Conservation (phyloP, 2,888 invertebrate species). For the Eilema caniola region DNA sequence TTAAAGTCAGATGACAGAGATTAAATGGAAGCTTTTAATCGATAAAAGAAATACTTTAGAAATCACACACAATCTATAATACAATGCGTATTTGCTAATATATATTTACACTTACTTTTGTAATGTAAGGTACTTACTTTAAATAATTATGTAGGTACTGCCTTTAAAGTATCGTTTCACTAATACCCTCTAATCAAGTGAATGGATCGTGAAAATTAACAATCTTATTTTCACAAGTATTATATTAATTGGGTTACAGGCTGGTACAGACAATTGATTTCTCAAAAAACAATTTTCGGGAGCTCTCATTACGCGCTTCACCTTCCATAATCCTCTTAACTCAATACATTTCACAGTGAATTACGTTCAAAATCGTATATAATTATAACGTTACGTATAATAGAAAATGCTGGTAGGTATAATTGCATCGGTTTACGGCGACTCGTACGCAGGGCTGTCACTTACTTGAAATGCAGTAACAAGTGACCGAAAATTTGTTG, state of each 20-base stretch:
- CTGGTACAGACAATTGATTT: not conserved
- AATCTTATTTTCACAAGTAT: too few relatives aligned
- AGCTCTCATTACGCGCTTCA: conserved; percentile 5
- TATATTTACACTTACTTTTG: not conserved
- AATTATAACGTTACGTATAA: conserved; percentile 42
- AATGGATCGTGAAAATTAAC: not conserved
- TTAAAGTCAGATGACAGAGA: too few relatives aligned
- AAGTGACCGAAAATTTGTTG: not conserved
- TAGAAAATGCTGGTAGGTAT: conserved; percentile 43
- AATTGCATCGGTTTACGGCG: conserved; percentile 44
- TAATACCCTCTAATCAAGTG: not conserved
- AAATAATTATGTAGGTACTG: not conserved
- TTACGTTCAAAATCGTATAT: conserved; percentile 32
- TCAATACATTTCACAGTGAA: conserved; percentile 36
- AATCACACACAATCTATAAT: too few relatives aligned
- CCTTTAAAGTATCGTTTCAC: not conserved
- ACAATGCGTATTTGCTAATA: too few relatives aligned
- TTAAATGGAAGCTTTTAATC: too few relatives aligned
- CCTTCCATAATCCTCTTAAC: conserved; percentile 20
- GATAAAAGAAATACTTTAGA: too few relatives aligned
- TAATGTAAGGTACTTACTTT: not conserved
- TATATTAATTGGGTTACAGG: too few relatives aligned
- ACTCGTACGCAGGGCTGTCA: conserved; percentile 23
- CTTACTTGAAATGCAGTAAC: not conserved
- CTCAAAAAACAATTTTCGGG: not conserved